These are phyloP conservation scores for Xestia xanthographa DNA, from an alignment of 2,888 invertebrate genomes.

Conservation along the genomic window DNA sequence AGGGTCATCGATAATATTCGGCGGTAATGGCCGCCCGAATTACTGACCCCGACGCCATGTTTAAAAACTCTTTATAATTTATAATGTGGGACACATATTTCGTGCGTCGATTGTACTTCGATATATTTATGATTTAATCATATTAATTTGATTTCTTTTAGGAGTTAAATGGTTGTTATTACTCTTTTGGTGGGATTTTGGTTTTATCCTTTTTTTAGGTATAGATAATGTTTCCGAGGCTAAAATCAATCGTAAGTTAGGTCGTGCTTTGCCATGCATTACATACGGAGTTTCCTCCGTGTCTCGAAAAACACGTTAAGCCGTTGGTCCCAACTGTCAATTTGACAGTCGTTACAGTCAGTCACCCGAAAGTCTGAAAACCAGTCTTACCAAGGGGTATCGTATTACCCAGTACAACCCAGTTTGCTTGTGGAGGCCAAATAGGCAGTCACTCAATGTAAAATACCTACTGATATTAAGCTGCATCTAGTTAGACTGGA, in stretches of 20 bases:
- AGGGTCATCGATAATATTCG: slow-evolving; percentile 75
- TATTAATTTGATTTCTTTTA: slow-evolving; percentile 64
- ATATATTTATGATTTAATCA: slow-evolving; percentile 65
- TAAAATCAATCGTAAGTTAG: too few species aligned
- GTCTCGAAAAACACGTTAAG: too few species aligned
- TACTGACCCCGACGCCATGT: slow-evolving; percentile 75
- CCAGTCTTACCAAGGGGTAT: too few species aligned
- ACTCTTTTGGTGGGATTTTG: slow-evolving; percentile 34
- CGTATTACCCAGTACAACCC: too few species aligned
- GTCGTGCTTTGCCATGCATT: neutral
- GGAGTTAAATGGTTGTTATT: slow-evolving; percentile 59
- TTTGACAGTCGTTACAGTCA: too few species aligned
- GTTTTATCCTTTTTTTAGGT: neutral
- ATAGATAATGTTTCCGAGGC: neutral
- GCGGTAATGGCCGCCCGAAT: slow-evolving; percentile 73
- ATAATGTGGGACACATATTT: slow-evolving; percentile 75
- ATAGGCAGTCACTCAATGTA: too few species aligned
- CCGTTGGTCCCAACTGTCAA: too few species aligned
- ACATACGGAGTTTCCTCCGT: too few species aligned
- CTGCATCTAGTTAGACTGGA: too few species aligned
- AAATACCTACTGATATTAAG: too few species aligned
- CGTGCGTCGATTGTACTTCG: slow-evolving; percentile 59
- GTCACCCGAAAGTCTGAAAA: too few species aligned
- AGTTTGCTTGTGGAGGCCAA: too few species aligned
- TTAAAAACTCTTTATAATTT: slow-evolving; percentile 81